Evolutionary conservation across 2,797 vertebrate species (phyloP).

Genomic region (Phylloscopus collybita): DNA sequence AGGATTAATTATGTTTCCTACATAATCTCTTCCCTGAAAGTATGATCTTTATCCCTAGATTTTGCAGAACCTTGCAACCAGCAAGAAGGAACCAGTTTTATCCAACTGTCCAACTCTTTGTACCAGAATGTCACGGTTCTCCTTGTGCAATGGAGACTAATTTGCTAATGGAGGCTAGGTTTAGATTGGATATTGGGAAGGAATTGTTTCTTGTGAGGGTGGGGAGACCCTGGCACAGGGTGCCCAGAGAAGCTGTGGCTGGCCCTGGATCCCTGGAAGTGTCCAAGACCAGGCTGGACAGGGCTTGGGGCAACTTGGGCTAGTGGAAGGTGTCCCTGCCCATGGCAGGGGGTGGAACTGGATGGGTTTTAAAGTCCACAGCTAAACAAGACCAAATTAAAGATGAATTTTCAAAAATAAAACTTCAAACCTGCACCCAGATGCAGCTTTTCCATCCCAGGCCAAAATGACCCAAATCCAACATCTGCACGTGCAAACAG

Average conservation of each 20-base stretch:
- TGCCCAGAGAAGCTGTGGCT: too few relatives aligned
- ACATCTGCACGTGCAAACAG: neutral
- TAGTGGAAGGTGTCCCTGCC: too few relatives aligned
- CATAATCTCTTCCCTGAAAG: neutral
- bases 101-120: neutral
- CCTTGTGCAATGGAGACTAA: neutral
- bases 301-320: too few relatives aligned
- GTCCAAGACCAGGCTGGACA: too few relatives aligned
- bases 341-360: too few relatives aligned
- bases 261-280: too few relatives aligned
- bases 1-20: neutral
- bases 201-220: too few relatives aligned
- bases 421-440: neutral
- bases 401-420: neutral
- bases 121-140: neutral
- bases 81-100: neutral
- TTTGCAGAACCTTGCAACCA: neutral
- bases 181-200: too few relatives aligned
- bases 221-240: too few relatives aligned
- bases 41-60: neutral
- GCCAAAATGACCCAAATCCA: neutral
- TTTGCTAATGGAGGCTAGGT: too few relatives aligned
- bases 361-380: neutral
- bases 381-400: neutral
- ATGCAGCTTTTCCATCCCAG: neutral